Conservation (phyloP, 2,888 invertebrate species). For the Slavum lentiscoides region DNA sequence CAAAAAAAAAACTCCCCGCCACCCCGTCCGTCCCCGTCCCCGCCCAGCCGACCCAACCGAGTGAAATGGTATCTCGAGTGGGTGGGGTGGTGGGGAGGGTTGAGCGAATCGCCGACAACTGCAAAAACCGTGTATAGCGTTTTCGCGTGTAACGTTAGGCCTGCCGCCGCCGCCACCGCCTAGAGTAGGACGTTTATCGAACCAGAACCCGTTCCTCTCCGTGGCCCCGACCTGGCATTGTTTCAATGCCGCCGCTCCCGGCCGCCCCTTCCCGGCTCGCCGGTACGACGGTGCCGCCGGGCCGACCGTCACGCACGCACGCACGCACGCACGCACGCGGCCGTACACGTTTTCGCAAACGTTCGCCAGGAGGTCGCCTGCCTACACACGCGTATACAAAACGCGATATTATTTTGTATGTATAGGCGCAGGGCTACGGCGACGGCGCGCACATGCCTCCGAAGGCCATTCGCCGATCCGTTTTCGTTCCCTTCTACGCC, state of each 20-base stretch:
- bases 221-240: slow-evolving; percentile 46
- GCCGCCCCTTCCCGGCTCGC: too few relatives aligned
- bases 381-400: too few relatives aligned
- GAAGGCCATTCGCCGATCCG: slow-evolving; percentile 1
- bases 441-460: slow-evolving; percentile 10
- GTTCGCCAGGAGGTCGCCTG: too few relatives aligned
- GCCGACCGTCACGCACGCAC: background rate
- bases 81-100: too few relatives aligned
- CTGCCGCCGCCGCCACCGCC: slow-evolving; percentile 15
- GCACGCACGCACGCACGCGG: background rate
- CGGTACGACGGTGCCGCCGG: too few relatives aligned
- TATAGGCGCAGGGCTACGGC: background rate
- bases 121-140: slow-evolving; percentile 4
- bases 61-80: too few relatives aligned
- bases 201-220: slow-evolving; percentile 51
- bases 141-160: slow-evolving; percentile 13
- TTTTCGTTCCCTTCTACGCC: slow-evolving; percentile 3
- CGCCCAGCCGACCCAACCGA: too few relatives aligned
- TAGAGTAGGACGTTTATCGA: slow-evolving; percentile 50
- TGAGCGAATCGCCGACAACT: background rate
- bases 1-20: background rate
- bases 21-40: too few relatives aligned
- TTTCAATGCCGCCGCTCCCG: slow-evolving; percentile 44
- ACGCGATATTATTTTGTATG: too few relatives aligned
- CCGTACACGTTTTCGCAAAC: too few relatives aligned